These are phyloP conservation scores for Drosophila hydei DNA, from an alignment of 1,140 invertebrate species.

Conservation along the genomic window DNA sequence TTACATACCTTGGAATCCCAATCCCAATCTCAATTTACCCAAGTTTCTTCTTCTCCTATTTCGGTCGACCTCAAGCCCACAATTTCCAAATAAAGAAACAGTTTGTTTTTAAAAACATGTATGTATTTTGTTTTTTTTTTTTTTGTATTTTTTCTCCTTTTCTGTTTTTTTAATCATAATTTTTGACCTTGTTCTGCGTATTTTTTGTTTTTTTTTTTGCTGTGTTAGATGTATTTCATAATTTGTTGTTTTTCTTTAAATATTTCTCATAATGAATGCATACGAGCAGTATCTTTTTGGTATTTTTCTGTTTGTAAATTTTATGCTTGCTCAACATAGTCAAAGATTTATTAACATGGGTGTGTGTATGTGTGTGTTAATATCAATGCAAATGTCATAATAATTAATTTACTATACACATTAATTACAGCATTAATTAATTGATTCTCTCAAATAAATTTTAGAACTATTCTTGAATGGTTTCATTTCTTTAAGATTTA, in stretches of 20 bases:
- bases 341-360: constrained; percentile 46
- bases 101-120: constrained; percentile 44
- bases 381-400: constrained; percentile 50
- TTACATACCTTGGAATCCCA: too few relatives aligned
- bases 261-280: constrained; percentile 42
- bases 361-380: constrained; percentile 29
- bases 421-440: constrained; percentile 59
- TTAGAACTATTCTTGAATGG: constrained; percentile 48
- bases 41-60: too few relatives aligned
- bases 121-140: constrained; percentile 41
- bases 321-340: constrained; percentile 31
- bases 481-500: constrained; percentile 13
- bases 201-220: constrained; percentile 25
- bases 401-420: constrained; percentile 57
- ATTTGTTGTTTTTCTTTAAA: constrained; percentile 17
- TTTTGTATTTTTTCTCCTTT: constrained; percentile 14
- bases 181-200: constrained; percentile 25
- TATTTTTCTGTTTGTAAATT: constrained; percentile 8
- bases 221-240: constrained; percentile 17
- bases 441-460: constrained; percentile 61
- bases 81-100: background rate
- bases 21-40: too few relatives aligned
- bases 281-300: constrained; percentile 31
- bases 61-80: too few relatives aligned
- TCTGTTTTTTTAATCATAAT: constrained; percentile 27